Evolutionary conservation across 1,140 invertebrate species (phyloP).

Genomic region (Caerostris extrusa): DNA sequence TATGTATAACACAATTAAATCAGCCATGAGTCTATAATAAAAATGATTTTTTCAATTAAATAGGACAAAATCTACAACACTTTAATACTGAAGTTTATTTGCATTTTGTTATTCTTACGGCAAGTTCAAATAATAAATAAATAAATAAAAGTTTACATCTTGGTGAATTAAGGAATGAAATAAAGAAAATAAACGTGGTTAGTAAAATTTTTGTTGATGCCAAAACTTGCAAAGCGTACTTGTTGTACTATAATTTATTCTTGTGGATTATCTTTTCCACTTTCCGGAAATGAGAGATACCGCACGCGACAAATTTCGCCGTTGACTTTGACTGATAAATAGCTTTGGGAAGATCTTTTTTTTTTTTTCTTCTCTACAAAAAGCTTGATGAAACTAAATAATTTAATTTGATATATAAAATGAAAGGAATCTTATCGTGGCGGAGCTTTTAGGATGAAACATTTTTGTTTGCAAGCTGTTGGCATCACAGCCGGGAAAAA

Average conservation of each 20-base stretch:
- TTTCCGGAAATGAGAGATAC: constrained; percentile 33
- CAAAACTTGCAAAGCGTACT: neutral
- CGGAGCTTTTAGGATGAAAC: neutral
- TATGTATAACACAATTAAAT: too few species aligned
- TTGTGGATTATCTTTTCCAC: constrained; percentile 13
- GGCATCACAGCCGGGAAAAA: constrained; percentile 4
- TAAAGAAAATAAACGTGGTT: neutral
- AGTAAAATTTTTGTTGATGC: neutral
- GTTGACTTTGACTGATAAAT: constrained; percentile 35
- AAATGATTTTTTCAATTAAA: too few species aligned
- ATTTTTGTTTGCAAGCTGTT: constrained; percentile 50
- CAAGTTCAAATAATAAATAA: too few species aligned
- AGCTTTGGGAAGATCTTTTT: neutral
- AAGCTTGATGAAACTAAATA: constrained; percentile 50
- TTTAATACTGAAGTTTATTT: too few species aligned
- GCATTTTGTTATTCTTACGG: too few species aligned
- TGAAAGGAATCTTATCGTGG: constrained; percentile 29
- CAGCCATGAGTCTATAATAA: too few species aligned
- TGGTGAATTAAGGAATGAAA: neutral
- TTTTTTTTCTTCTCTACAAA: constrained; percentile 7
- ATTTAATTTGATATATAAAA: constrained; percentile 41
- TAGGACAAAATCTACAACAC: too few species aligned
- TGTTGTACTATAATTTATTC: constrained; percentile 13
- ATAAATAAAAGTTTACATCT: neutral
- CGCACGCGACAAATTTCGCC: neutral